These are phyloP conservation scores for Dysdera silvatica DNA, from an alignment of 1,140 invertebrate species.

Conservation along the genomic window DNA sequence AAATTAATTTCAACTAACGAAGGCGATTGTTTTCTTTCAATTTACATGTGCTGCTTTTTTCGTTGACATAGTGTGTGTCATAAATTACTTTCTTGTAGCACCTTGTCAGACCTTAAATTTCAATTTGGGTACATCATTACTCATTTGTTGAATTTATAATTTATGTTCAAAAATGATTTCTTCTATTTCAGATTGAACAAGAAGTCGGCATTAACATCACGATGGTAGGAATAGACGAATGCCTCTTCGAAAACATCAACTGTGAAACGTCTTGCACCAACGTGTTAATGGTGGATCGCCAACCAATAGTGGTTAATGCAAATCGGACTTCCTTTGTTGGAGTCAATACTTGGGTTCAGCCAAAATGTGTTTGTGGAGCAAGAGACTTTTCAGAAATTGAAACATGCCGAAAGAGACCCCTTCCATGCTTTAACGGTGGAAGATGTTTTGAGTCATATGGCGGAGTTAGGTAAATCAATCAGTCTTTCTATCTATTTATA, in stretches of 20 bases:
- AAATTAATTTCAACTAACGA: no score
- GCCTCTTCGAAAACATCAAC: slow-evolving; percentile 85
- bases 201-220: slow-evolving; percentile 90
- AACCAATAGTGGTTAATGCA: slow-evolving; percentile 92
- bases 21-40: no score
- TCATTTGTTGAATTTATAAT: not conserved
- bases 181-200: slow-evolving; percentile 59
- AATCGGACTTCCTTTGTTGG: slow-evolving; percentile 93
- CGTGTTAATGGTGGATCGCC: slow-evolving; percentile 72
- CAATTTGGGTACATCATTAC: not conserved
- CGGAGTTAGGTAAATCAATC: slow-evolving; percentile 25
- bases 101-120: not conserved
- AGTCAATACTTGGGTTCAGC: slow-evolving; percentile 68
- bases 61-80: no score
- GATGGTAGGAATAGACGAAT: slow-evolving; percentile 97
- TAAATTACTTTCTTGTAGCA: no score
- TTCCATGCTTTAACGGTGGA: slow-evolving; percentile 87
- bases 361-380: slow-evolving; percentile 73
- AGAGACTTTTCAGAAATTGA: slow-evolving; percentile 81
- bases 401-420: slow-evolving; percentile 67
- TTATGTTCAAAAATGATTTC: not conserved
- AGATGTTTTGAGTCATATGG: slow-evolving; percentile 49
- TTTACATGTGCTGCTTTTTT: no score
- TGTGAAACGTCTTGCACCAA: slow-evolving; percentile 88
- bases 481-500: no score